Evolutionary conservation across 64 coral and sea anemone genomes (phyloP), one percentile per base, ranked within the genome.

Genomic region (Anthopleura sola): DNA sequence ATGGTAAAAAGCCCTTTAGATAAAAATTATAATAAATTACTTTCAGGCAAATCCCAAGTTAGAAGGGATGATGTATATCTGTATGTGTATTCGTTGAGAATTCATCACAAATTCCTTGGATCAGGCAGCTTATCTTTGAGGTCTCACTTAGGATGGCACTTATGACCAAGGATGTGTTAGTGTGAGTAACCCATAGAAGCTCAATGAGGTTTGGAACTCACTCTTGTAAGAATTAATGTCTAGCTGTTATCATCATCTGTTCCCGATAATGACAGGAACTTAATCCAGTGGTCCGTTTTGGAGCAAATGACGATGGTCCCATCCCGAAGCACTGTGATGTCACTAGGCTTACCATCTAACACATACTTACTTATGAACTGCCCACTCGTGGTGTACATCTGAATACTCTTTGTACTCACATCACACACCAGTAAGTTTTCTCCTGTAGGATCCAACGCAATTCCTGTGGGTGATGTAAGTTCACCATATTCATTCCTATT

Each of bases 281-380:
- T 92, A 19, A 92, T 87, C 90, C 90, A 92, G 60, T 92, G 49
- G 36, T 92, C 90, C 12, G 86, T 83, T 32, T 92, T 92, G 51
- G 90, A 92, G 56, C 90, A 92, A 24, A 92, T 58, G 3, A 92
- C 85, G 3, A 92, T 68, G 50, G 85, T 87, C 16, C 77, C 68
- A 53, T 92, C 62, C 21, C 81, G 79, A 1, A 92, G 79, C 7
- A 92, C 77, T 28, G 85, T 79, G 26, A 92, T 68, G n/a, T 92
- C 90, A 18, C 85, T 92, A 9, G 90, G 90, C 62, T 85, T 55
- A 1, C 90, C 90, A 26, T 92, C 64, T 14, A 92, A 55, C 1
- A 69, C 80, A 81, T 87, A 92, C 5, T 80, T 92, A 17, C 49
- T 83, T 14, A 92, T 9, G n/a, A 71, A 86, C 24, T 80, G 66